phyloP scores from a whole-genome alignment of 1,140 invertebrate genomes.

The Eumaeus atala region DNA sequence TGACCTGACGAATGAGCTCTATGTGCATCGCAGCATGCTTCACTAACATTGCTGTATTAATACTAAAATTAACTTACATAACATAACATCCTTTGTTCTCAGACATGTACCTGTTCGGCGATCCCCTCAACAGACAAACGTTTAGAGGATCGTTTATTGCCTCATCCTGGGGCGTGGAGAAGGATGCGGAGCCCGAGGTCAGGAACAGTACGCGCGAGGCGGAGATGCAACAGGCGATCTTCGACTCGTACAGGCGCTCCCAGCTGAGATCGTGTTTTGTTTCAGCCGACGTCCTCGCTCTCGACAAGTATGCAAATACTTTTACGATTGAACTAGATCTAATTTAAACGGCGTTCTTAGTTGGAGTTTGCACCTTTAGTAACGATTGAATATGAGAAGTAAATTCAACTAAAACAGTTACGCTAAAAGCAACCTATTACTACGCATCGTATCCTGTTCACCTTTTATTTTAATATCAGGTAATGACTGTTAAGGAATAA shows the following conservation, averaged over 20 bases:
- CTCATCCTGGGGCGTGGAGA: conserved; percentile 70
- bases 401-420: no score
- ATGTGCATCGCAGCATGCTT: no score
- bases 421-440: no score
- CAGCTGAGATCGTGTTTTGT: conserved; percentile 80
- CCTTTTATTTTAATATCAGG: no score
- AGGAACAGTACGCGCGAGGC: conserved; percentile 67
- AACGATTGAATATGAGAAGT: no score
- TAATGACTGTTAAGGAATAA: no score
- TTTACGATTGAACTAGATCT: no score
- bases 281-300: conserved; percentile 81
- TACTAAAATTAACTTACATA: not conserved
- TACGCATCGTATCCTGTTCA: no score
- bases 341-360: no score
- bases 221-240: conserved; percentile 83
- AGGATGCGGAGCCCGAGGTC: conserved; percentile 55
- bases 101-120: conserved; percentile 88
- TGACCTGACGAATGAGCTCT: no score
- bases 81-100: conserved; percentile 64
- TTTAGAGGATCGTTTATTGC: conserved; percentile 86
- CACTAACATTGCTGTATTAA: no score
- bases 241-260: conserved; percentile 83
- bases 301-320: conserved; percentile 82
- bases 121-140: conserved; percentile 83
- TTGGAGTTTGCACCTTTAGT: no score